Percentiles rank a stretch among this genome's conserved stretches.
phyloP scores from a whole-genome alignment of 2,113 vertebrate species.

The Dunckerocampus dactyliophorus region DNA sequence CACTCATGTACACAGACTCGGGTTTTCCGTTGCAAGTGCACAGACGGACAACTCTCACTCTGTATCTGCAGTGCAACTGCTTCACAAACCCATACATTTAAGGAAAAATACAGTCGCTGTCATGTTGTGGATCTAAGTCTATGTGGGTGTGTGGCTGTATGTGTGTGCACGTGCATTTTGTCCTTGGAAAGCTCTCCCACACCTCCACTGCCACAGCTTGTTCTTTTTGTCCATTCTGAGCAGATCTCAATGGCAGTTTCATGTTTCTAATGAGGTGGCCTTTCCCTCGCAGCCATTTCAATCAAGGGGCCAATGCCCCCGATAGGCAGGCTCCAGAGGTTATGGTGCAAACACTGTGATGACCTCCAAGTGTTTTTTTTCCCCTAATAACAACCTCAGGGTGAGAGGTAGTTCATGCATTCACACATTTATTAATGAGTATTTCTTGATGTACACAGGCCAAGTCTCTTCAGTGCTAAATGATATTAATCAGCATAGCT shows the following conservation, averaged over 20 bases:
- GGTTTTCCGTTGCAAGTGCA: not conserved
- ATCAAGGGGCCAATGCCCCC: constrained; percentile 7
- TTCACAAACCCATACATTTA: not conserved
- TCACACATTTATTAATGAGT: not conserved
- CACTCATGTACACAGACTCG: not conserved
- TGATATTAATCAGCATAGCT: not conserved
- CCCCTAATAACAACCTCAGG: not conserved
- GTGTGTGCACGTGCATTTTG: not conserved
- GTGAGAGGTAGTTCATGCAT: not conserved
- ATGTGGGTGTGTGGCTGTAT: not conserved
- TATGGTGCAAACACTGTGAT: not conserved
- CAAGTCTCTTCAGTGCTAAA: not conserved
- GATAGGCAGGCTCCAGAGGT: not conserved
- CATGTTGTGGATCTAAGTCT: not conserved
- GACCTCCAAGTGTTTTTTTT: constrained; percentile 19
- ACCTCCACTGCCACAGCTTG: constrained; percentile 8
- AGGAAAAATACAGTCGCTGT: not conserved
- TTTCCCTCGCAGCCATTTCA: constrained; percentile 10
- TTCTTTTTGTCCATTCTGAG: constrained; percentile 20
- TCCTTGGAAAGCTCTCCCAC: constrained; percentile 6
- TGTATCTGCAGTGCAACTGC: not conserved
- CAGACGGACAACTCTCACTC: not conserved
- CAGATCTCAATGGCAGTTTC: constrained; percentile 19
- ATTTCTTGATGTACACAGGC: not conserved
- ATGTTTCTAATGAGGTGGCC: constrained; percentile 5